Conservation (phyloP, 2,888 invertebrate species). For the Caenorhabditis japonica region DNA sequence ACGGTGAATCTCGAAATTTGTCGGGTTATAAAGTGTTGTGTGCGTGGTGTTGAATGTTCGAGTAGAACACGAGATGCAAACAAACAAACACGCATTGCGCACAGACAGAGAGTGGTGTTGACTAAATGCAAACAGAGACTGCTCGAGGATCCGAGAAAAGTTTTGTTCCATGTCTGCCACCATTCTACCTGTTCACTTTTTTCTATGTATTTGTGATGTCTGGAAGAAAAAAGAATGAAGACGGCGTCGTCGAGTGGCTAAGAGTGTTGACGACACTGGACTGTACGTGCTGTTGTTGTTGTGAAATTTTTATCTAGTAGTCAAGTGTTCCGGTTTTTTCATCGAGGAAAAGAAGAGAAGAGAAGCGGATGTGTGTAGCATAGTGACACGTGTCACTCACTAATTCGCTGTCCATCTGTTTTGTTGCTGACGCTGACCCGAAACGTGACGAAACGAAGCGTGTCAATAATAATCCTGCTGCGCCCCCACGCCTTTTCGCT, state of each 20-base stretch:
- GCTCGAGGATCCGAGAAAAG: background rate
- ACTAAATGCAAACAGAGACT: conserved; percentile 37
- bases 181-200: no score
- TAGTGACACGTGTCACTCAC: conserved; percentile 35
- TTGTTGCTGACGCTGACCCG: conserved; percentile 13
- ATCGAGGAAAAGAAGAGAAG: no score
- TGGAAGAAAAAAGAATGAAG: no score
- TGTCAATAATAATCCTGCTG: conserved; percentile 31
- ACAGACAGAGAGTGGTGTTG: conserved; percentile 1
- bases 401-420: background rate
- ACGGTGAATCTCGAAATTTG: conserved; percentile 11
- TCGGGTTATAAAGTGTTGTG: conserved; percentile 39
- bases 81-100: conserved; percentile 47
- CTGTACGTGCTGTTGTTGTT: background rate
- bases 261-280: no score
- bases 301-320: conserved; percentile 39
- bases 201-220: no score
- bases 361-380: conserved; percentile 11
- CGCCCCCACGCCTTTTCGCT: conserved; percentile 17
- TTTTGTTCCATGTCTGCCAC: no score
- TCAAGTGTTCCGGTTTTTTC: conserved; percentile 45
- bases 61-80: conserved; percentile 56
- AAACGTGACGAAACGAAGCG: no score
- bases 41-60: conserved; percentile 40
- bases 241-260: no score